Evolutionary conservation across 2,113 vertebrate genomes (phyloP), one percentile per base, ranked within the genome.

Genomic region (Catharus fuscescens): DNA sequence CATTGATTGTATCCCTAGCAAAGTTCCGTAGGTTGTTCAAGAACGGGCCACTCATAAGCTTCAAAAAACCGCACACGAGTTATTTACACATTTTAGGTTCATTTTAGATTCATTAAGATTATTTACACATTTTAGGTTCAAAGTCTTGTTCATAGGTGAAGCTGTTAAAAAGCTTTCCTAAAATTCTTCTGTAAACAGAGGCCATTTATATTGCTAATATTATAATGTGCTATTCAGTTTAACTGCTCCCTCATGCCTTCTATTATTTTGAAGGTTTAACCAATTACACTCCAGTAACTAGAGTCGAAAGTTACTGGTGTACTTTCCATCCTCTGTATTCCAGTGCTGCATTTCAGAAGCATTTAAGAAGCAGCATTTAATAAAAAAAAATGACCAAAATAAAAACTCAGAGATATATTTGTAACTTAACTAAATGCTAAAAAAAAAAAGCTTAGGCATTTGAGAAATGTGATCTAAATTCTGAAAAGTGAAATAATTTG

Each of bases 11-110:
- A 76, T 98, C 98, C 90, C 98, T 98, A 53, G 98, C 96, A 90
- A 98, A 98, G 65, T 98, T 97, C 95, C 98, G 98, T 7, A 99
- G 98, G 34, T 73, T 98, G 12, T 82, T 96, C 92, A 99, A 65
- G 89, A 99, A 99, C 2, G 98, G 86, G 8, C 97, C 98, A 54
- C 98, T 98, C 98, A 99, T 98, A 42, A 99, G 92, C 98, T 99
- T 95, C 57, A 97, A 97, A 95, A 95, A 25, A 60, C 11, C 54
- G 12, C 16, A 28, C 8, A 29, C 1, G 15, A 67, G 17, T 24
- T 77, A n/a, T 53, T 77, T 31, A 60, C 5, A 67, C 12, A n/a
- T 60, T 90, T 76, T 53, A 28, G 5, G 10, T 40, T 90, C 24
- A 40, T 40, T 40, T 40, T 40, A 40, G 38, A 40, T 40, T 40